phyloP scores from a whole-genome alignment of 2,797 vertebrate genomes.

The Halcyon badia region DNA sequence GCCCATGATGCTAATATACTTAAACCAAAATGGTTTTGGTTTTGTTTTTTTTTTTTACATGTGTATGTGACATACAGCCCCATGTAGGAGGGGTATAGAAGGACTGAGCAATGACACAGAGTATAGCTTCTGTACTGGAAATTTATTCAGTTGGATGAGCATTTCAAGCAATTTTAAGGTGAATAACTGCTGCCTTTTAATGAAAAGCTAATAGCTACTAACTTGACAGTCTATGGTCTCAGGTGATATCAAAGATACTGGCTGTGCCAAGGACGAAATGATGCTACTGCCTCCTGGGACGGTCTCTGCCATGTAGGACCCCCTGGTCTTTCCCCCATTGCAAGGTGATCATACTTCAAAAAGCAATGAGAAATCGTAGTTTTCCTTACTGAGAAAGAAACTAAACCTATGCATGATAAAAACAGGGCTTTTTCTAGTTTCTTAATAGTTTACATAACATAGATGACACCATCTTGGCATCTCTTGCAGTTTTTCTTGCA shows the following conservation, averaged over 20 bases:
- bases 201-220: background rate
- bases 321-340: background rate
- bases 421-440: background rate
- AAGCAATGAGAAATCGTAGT: background rate
- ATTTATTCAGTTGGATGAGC: background rate
- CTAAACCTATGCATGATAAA: background rate
- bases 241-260: background rate
- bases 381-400: background rate
- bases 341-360: background rate
- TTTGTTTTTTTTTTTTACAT: background rate
- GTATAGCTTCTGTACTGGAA: background rate
- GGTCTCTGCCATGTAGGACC: background rate
- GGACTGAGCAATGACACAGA: background rate
- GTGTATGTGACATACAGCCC: background rate
- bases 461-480: background rate
- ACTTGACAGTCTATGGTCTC: background rate
- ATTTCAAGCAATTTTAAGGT: background rate
- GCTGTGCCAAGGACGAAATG: background rate
- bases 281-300: background rate
- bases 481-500: background rate
- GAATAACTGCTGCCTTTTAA: background rate
- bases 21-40: background rate
- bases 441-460: background rate
- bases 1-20: background rate
- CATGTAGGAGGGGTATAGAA: rapidly evolving